phyloP scores from a whole-genome alignment of 2,113 vertebrate species.

The Micronycteris hirsuta region DNA sequence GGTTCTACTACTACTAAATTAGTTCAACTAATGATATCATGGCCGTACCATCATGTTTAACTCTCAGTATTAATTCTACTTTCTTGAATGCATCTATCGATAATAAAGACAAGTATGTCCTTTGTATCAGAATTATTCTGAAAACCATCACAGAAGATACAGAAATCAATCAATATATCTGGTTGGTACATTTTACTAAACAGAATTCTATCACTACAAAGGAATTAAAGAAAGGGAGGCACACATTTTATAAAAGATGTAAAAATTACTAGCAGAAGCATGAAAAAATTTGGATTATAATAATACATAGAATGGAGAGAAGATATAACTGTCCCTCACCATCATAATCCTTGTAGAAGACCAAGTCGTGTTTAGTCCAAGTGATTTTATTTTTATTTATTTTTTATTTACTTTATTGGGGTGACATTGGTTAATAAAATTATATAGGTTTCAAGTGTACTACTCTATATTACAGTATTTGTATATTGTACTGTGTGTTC shows the following conservation, averaged over 20 bases:
- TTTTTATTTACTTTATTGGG: not conserved
- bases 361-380: not conserved
- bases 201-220: constrained; percentile 13
- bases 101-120: constrained; percentile 42
- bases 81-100: constrained; percentile 50
- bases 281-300: not conserved
- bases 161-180: constrained; percentile 28
- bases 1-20: not conserved
- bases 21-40: not conserved
- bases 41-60: constrained; percentile 30
- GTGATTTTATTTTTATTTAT: not conserved
- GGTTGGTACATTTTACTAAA: not conserved
- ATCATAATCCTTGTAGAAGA: not conserved
- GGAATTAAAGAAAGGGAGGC: not conserved
- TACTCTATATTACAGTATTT: not conserved
- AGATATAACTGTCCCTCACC: not conserved
- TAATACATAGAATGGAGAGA: not conserved
- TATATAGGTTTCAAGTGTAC: not conserved
- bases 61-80: constrained; percentile 36
- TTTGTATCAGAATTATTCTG: constrained; percentile 50
- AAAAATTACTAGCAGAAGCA: not conserved
- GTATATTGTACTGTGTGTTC: not conserved
- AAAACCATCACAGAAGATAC: constrained; percentile 26
- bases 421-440: not conserved
- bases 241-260: not conserved